These are phyloP conservation scores for Saccopteryx bilineata DNA, from an alignment of 2,113 vertebrate species.

Conservation along the genomic window DNA sequence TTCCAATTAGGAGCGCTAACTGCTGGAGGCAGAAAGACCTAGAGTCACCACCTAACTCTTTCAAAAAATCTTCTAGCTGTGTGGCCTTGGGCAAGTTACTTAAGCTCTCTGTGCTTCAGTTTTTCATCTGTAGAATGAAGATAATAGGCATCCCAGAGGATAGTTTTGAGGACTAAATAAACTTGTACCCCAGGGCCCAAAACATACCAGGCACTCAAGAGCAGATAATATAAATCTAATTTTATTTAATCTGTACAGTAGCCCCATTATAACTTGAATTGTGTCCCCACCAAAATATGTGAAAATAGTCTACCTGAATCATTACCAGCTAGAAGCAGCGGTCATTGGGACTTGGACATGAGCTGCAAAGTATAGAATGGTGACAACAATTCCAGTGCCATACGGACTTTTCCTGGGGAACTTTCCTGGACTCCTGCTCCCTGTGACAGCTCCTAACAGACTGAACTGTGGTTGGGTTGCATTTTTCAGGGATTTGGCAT, in stretches of 20 bases:
- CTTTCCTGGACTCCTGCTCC: too few species aligned
- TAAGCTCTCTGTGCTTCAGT: not conserved
- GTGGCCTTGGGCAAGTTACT: not conserved
- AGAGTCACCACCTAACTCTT: not conserved
- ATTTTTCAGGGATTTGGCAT: too few species aligned
- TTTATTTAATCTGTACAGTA: not conserved
- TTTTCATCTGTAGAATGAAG: not conserved
- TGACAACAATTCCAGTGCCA: too few species aligned
- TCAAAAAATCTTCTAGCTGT: not conserved
- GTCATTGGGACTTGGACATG: too few species aligned
- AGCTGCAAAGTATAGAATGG: too few species aligned
- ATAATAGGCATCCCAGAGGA: not conserved
- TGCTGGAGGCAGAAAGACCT: not conserved
- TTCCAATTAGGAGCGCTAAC: not conserved
- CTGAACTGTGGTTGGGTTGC: too few species aligned
- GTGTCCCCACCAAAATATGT: not conserved
- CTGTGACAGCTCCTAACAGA: too few species aligned
- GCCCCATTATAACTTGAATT: not conserved
- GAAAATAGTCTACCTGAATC: too few species aligned
- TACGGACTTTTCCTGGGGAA: too few species aligned
- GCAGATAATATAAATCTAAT: not conserved
- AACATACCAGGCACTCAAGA: not conserved
- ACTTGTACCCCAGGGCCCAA: not conserved
- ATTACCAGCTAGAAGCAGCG: too few species aligned
- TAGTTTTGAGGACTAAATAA: constrained; percentile 45